Evolutionary conservation across 2,797 vertebrate genomes (phyloP).

Genomic region (Pelochelys cantorii): DNA sequence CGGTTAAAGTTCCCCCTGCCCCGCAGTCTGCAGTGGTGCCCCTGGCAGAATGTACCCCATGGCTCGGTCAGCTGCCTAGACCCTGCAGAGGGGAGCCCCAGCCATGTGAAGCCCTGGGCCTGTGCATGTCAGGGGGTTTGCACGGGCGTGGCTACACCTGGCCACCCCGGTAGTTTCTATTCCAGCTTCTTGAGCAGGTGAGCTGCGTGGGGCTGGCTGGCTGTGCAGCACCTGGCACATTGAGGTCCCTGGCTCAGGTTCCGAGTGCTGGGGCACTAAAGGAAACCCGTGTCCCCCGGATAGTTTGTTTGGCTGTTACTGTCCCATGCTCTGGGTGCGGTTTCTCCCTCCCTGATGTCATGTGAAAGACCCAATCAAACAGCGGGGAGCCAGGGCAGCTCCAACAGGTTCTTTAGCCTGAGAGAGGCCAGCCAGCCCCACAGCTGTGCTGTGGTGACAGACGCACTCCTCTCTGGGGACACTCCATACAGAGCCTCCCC

Average conservation of each 20-base stretch:
- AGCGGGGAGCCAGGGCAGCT: background rate
- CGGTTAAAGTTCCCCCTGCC: no score
- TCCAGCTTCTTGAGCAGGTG: background rate
- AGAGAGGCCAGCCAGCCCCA: background rate
- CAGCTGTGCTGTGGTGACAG: background rate
- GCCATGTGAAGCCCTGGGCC: background rate
- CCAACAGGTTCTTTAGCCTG: background rate
- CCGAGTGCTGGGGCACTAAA: background rate
- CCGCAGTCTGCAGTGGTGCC: no score
- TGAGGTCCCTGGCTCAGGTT: background rate
- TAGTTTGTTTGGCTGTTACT: background rate
- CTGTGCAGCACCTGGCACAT: background rate
- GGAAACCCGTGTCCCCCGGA: no score
- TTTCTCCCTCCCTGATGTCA: background rate
- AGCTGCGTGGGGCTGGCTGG: background rate
- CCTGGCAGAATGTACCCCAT: background rate
- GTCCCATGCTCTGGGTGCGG: rapidly evolving
- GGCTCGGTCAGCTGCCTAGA: no score
- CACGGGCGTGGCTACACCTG: background rate
- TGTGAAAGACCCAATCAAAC: background rate
- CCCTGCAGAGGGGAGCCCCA: background rate
- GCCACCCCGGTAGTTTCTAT: background rate
- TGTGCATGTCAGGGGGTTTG: background rate
- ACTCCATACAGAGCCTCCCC: background rate
- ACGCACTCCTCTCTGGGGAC: background rate